phyloP scores from a whole-genome alignment of 2,888 invertebrate genomes.

The Rhodophaea formosa region DNA sequence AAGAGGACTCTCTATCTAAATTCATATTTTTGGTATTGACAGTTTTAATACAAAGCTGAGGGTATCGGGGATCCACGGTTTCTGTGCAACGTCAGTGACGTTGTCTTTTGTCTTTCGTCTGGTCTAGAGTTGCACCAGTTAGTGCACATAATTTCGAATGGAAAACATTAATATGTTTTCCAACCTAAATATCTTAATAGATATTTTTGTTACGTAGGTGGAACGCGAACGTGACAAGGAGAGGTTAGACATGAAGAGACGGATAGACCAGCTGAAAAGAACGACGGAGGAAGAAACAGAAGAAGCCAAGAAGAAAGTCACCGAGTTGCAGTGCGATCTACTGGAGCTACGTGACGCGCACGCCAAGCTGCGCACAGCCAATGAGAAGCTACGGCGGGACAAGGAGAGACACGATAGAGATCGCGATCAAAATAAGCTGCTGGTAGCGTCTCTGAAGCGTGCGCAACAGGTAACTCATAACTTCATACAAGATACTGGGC shows the following conservation, averaged over 20 bases:
- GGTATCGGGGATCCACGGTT: too few relatives aligned
- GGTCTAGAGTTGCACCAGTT: too few relatives aligned
- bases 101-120: too few relatives aligned
- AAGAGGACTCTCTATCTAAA: too few relatives aligned
- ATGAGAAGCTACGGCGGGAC: conserved; percentile 93
- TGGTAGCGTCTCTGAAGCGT: conserved; percentile 71
- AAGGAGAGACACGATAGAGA: conserved; percentile 92
- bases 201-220: too few relatives aligned
- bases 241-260: conserved; percentile 91
- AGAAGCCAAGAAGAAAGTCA: conserved; percentile 90
- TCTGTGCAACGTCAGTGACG: too few relatives aligned
- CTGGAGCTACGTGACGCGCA: conserved; percentile 94
- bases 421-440: conserved; percentile 82
- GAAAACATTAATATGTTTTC: too few relatives aligned
- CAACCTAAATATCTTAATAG: too few relatives aligned
- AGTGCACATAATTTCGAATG: too few relatives aligned
- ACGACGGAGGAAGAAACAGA: conserved; percentile 94
- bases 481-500: not conserved
- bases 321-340: conserved; percentile 92
- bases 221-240: conserved; percentile 95
- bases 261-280: conserved; percentile 91
- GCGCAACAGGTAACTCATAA: conserved; percentile 68
- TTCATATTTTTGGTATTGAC: too few relatives aligned
- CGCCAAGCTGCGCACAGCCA: conserved; percentile 93
- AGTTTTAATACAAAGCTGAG: too few relatives aligned